Evolutionary conservation across 1,140 invertebrate genomes (phyloP), one percentile per base, ranked within the genome.

Genomic region (Pristionchus pacificus): DNA sequence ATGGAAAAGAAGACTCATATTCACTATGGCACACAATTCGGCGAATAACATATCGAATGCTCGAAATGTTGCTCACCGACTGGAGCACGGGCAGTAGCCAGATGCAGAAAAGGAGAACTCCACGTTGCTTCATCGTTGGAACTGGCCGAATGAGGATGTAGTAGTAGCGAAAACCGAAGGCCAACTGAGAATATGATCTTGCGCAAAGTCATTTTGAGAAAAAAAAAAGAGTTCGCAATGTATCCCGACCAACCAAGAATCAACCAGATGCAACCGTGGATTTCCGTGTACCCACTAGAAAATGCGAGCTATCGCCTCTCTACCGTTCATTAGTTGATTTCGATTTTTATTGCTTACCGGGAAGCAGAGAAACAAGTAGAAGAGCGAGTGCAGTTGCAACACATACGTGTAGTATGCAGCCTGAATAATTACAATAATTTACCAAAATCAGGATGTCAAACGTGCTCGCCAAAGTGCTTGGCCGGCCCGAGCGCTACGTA

Each of bases 281-380:
- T n/a, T n/a, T n/a, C n/a, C n/a, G n/a, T n/a, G n/a, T n/a, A n/a
- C n/a, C n/a, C n/a, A n/a, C n/a, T n/a, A 19, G 38, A 19, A 49
- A 49, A 49, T 10, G 6, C 38, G 6, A 10, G 6, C 19, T 6
- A 49, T 49, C 19, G 38, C 38, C 38, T 49, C 19, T n/a, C n/a
- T n/a, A n/a, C n/a, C n/a, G n/a, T n/a, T n/a, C n/a, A n/a, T n/a
- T n/a, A n/a, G n/a, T n/a, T n/a, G n/a, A n/a, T n/a, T n/a, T n/a
- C n/a, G n/a, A 49, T 10, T 49, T 49, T 49, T 49, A 27, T 68
- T 68, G 25, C 32, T 57, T 0, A 73, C 30, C 14, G 71, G 71
- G 60, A 73, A 73, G 57, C 65, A 73, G 13, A 73, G n/a, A n/a
- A 73, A 73, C 49, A 63, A 68, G 59, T 73, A 73, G 38, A 73